A percentile compares a stretch with the other conserved stretches of the same genome.
Conservation (phyloP, 2,888 invertebrate species). For the Hypomecis punctinalis region DNA sequence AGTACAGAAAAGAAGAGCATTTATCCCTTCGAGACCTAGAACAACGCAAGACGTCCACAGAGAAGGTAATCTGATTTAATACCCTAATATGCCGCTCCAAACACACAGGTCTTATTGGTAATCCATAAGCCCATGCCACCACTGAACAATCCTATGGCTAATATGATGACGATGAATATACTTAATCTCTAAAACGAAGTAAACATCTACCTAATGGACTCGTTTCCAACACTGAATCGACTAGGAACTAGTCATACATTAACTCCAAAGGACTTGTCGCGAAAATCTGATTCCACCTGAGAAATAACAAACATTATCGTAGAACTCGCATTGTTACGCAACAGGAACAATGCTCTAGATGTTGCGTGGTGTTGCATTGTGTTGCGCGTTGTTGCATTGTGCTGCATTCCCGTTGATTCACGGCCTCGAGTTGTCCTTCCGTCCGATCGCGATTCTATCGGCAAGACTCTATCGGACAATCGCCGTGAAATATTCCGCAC, state of each 20-base stretch:
- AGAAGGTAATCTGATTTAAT: too few species aligned
- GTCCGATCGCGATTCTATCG: constrained; percentile 63
- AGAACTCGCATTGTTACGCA: constrained; percentile 45
- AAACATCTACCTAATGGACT: too few species aligned
- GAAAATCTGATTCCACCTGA: constrained; percentile 37
- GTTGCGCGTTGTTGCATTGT: constrained; percentile 24
- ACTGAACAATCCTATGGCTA: too few species aligned
- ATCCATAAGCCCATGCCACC: too few species aligned
- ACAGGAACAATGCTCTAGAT: constrained; percentile 47
- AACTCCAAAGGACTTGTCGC: constrained; percentile 12
- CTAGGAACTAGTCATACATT: background rate
- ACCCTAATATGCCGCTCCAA: too few species aligned
- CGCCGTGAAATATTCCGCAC: constrained; percentile 80
- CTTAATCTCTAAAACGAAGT: too few species aligned
- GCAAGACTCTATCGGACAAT: constrained; percentile 73
- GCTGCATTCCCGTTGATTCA: constrained; percentile 64
- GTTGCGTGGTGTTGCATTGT: constrained; percentile 23
- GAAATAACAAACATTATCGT: constrained; percentile 33
- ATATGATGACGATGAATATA: too few species aligned
- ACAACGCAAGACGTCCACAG: too few species aligned
- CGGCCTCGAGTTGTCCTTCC: constrained; percentile 67
- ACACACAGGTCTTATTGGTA: too few species aligned
- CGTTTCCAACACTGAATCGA: background rate
- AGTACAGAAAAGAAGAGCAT: too few species aligned
- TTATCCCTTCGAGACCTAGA: too few species aligned